phyloP scores from a whole-genome alignment of 2,797 vertebrate species.

The Acipenser transmontanus region DNA sequence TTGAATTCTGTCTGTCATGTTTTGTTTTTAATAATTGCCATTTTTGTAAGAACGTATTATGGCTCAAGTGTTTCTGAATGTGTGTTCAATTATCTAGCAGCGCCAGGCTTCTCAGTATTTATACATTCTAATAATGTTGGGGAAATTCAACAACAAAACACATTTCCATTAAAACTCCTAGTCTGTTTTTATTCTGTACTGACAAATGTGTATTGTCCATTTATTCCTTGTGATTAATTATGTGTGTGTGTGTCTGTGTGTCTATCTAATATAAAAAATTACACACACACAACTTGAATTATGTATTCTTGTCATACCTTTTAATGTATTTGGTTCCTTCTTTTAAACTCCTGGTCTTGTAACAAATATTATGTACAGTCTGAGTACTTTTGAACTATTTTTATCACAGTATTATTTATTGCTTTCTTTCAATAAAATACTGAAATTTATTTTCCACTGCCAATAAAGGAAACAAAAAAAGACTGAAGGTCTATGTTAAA shows the following conservation, averaged over 20 bases:
- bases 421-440: conserved; percentile 98
- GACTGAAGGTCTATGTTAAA: conserved; percentile 23
- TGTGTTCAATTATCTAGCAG: conserved; percentile 32
- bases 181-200: conserved; percentile 22
- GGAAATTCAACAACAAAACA: conserved; percentile 31
- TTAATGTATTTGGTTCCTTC: conserved; percentile 64
- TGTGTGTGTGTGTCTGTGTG: conserved; percentile 38
- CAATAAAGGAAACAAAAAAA: conserved; percentile 44
- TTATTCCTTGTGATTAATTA: conserved; percentile 53
- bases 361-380: conserved; percentile 94
- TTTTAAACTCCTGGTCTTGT: conserved; percentile 63
- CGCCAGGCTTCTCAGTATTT: conserved; percentile 38
- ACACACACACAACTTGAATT: conserved; percentile 62
- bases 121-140: conserved; percentile 14
- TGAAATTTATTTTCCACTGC: conserved; percentile 90
- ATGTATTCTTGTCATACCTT: conserved; percentile 64
- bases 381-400: conserved; percentile 92
- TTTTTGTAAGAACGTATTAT: conserved; percentile 31
- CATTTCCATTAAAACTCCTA: conserved; percentile 11
- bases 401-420: conserved; percentile 99
- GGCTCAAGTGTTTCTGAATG: conserved; percentile 45
- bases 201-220: conserved; percentile 31
- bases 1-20: conserved; percentile 58
- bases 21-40: conserved; percentile 45
- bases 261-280: no score